Conservation (phyloP, 1,140 invertebrate species). For the Trigoniulus corallinus region DNA sequence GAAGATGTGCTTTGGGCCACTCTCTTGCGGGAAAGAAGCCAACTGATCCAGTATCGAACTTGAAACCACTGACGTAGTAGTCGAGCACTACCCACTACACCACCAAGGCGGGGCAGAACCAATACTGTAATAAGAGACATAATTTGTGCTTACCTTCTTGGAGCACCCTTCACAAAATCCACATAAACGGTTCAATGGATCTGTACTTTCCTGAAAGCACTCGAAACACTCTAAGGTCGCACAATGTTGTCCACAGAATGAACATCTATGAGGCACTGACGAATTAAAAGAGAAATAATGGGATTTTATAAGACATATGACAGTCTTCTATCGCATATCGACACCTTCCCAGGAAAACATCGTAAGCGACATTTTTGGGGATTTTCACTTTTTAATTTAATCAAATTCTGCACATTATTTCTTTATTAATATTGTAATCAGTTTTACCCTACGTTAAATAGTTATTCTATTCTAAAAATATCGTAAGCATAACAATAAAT, state of each 20-base stretch:
- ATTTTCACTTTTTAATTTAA: no score
- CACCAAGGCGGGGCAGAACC: no score
- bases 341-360: no score
- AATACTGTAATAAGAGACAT: no score
- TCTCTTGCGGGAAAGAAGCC: no score
- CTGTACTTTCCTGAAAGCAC: slow-evolving; percentile 49
- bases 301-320: neutral
- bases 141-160: slow-evolving; percentile 33
- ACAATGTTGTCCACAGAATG: slow-evolving; percentile 62
- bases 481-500: neutral
- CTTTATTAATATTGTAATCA: no score
- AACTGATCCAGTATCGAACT: no score
- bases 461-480: neutral
- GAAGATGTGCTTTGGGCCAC: no score
- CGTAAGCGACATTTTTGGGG: no score
- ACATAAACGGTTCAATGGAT: slow-evolving; percentile 45
- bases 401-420: neutral
- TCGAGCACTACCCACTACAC: no score
- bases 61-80: no score
- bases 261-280: slow-evolving; percentile 74
- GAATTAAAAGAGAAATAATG: slow-evolving; percentile 14
- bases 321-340: neutral
- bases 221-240: slow-evolving; percentile 76
- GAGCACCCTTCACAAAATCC: slow-evolving; percentile 63
- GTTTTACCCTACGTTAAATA: neutral